Base-by-base conservation (phyloP, 2,888 invertebrate species). In the Camptogramma bilineatum region DNA sequence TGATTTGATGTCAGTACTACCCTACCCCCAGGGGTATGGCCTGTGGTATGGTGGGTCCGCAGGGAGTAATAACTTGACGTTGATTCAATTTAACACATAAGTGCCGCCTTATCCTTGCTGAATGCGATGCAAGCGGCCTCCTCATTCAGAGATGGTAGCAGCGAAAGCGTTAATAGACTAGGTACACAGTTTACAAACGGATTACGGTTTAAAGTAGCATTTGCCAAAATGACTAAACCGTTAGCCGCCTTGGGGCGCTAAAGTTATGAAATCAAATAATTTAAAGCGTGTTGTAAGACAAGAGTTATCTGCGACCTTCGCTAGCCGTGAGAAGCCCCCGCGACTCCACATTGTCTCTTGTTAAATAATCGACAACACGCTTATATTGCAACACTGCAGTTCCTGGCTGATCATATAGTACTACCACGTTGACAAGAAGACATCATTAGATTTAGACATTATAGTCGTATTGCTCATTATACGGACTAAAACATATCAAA, bases 231-330 rank as follows among this genome's bases (percentile, higher is more conserved):
- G 56, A 57, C 63, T 69, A 70, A 73, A 73, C 63, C 68, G 69
- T 79, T 76, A 82, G 78, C 80, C 75, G 83, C 84, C 84, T 80
- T 76, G 76, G 81, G 82, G 84, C 80, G 80, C 75, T 72, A 80
- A 82, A 81, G 75, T 91, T 91, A 89, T 88, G 92, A 92, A 92
- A 91, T 85, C 83, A 87, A 88, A 90, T 90, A 87, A 90, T 91
- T 90, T 89, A 85, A 88, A 89, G 80, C 83, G 85, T 92, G 91
- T 91, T 87, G 91, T 89, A 92, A 92, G 86, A 73, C 72, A 73
- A 73, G 80, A 86, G 85, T 85, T 90, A 90, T 88, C 86, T 85
- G 79, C 88, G 90, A 91, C 91, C 91, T 91, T 91, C 91, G 86
- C 84, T 83, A 82, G 82, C 83, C 92, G 92, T 91, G 91, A 89